Percentiles rank a stretch among this genome's conserved stretches.
phyloP scores from a whole-genome alignment of 2,888 invertebrate species.

The Orthonychiurus folsomi region DNA sequence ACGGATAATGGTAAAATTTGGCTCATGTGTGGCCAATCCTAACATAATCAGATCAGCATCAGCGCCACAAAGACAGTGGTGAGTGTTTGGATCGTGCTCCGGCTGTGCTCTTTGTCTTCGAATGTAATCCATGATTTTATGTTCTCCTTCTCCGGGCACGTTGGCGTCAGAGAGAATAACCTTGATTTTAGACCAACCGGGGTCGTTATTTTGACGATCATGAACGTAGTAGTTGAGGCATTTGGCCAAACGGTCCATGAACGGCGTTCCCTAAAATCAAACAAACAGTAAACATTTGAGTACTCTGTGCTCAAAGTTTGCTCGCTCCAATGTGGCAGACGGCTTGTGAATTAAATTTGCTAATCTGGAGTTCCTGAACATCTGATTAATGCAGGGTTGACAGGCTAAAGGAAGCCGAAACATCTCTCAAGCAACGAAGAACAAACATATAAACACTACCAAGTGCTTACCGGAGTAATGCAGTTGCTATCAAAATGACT shows the following conservation, averaged over 20 bases:
- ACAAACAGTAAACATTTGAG: background rate
- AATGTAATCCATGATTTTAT: constrained; percentile 99
- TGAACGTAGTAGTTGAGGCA: constrained; percentile 76
- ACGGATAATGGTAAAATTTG: constrained; percentile 95
- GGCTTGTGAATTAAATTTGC: too few species aligned
- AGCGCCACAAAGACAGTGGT: constrained; percentile 94
- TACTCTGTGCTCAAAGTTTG: too few species aligned
- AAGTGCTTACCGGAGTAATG: constrained; percentile 69
- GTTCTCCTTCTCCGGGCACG: constrained; percentile 96
- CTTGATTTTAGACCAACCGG: constrained; percentile 89
- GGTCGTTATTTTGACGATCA: constrained; percentile 80
- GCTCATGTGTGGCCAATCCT: constrained; percentile 96
- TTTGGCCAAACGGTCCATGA: constrained; percentile 77
- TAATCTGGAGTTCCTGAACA: too few species aligned
- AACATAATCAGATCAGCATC: constrained; percentile 98
- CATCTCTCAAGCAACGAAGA: background rate
- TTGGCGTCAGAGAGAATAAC: constrained; percentile 98
- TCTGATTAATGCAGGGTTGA: too few species aligned
- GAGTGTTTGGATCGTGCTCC: constrained; percentile 94
- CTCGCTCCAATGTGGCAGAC: too few species aligned
- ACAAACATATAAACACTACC: background rate
- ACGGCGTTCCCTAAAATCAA: constrained; percentile 75
- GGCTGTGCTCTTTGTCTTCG: constrained; percentile 89
- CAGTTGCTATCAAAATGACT: constrained; percentile 98
- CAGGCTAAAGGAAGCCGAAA: too few species aligned